Evolutionary conservation across 2,888 invertebrate species (phyloP), one percentile per base, ranked within the genome.

Genomic region (Agonum fuliginosum): DNA sequence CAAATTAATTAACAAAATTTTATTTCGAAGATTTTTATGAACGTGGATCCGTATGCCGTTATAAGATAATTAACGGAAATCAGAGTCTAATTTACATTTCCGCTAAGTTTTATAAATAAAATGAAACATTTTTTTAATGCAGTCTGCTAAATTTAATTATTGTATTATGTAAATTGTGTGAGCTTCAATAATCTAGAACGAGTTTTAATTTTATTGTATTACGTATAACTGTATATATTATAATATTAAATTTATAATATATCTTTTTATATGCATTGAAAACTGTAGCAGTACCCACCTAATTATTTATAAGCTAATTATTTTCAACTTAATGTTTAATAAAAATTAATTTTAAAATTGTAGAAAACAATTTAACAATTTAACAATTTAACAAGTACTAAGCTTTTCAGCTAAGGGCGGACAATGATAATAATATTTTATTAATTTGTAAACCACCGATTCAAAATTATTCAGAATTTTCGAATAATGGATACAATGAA

Each of bases 11-110:
- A 62, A 43, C 20, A 72, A 48, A n/a, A 72, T 24, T 10, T 73
- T 17, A 48, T 24, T 54, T 54, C n/a, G 54, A 6, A 1, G 54
- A 62, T 74, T 58, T 41, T 30, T 37, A 37, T 20, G 41, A n/a
- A n/a, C n/a, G n/a, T n/a, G n/a, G n/a, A 73, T 46, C 12, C 12
- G 43, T 43, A 17, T 62, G 24, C 75, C 65, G 75, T 75, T 75
- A 75, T 51, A 67, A 48, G 43, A 34, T 75, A 75, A 75, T 75
- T 75, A 27, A 20, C 75, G 75, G 65, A 75, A 51, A 67, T 12
- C 30, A 19, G 30, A 12, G 22, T 20, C 54, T 67, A 41, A 67
- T 67, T 67, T 67, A 67, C 37, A 67, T 67, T 67, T 67, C 67
- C 67, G 67, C 62, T 30, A 62, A 10, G 20, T 54, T 19, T 20